Evolutionary conservation across 2,113 vertebrate species (phyloP).

Genomic region (Tragelaphus imberbis): DNA sequence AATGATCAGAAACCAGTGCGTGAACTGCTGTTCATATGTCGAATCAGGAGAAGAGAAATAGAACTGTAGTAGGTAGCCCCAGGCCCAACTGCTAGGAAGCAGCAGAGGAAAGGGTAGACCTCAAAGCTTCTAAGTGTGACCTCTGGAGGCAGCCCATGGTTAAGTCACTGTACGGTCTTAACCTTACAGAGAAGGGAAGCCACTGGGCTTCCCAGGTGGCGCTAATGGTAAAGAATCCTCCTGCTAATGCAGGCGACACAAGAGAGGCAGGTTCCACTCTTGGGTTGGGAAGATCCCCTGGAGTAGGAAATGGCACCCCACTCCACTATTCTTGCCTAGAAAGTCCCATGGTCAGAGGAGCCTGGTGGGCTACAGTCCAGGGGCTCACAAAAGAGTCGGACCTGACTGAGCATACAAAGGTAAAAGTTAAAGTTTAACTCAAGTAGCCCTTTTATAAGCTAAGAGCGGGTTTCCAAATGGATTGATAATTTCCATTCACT

Average conservation of each 20-base stretch:
- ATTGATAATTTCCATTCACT: background rate
- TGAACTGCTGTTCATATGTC: background rate
- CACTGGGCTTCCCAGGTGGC: background rate
- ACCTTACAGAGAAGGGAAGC: too few species aligned
- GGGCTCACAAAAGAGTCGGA: background rate
- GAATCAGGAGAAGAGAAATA: background rate
- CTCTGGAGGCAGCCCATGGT: background rate
- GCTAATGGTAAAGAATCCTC: background rate
- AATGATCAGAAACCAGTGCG: background rate
- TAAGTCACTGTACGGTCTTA: background rate
- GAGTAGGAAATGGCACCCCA: background rate
- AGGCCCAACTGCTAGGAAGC: background rate
- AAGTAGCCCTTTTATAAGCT: background rate
- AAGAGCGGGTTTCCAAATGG: background rate
- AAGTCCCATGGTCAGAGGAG: background rate
- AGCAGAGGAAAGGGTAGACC: background rate
- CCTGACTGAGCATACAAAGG: background rate
- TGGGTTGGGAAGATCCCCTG: background rate
- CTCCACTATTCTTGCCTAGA: background rate
- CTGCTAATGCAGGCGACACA: background rate
- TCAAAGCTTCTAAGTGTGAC: background rate
- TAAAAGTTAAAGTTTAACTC: background rate
- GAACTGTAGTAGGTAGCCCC: background rate
- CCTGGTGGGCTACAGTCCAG: background rate
- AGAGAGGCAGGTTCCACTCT: background rate